A percentile compares a stretch with the other conserved stretches of the same genome.
Conservation (phyloP, 2,888 invertebrate genomes). For the Catocala sponsa region DNA sequence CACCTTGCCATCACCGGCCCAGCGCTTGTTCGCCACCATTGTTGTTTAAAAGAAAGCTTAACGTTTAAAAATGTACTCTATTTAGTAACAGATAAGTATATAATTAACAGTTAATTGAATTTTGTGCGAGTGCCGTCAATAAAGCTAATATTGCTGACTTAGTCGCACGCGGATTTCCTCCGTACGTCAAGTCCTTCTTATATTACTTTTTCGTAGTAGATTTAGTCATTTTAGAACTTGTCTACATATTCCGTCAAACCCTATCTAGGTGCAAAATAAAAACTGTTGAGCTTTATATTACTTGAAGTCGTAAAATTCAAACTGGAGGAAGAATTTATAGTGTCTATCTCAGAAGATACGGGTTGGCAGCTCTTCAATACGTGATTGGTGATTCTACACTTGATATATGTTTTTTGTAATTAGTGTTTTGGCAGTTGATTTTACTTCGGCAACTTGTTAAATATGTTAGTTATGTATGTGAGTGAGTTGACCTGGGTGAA, state of each 20-base stretch:
- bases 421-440: slow-evolving; percentile 14
- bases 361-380: slow-evolving; percentile 16
- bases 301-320: slow-evolving; percentile 9
- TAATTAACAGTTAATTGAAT: too few species aligned
- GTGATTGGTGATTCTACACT: slow-evolving; percentile 2
- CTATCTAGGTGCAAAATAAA: slow-evolving; percentile 3
- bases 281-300: slow-evolving; percentile 5
- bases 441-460: background rate
- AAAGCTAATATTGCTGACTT: too few species aligned
- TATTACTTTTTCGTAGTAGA: background rate
- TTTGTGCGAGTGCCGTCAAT: too few species aligned
- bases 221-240: background rate
- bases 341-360: background rate
- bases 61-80: too few species aligned
- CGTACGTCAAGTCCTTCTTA: too few species aligned
- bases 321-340: slow-evolving; percentile 4
- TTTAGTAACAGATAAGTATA: too few species aligned
- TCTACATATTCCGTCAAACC: background rate
- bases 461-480: background rate
- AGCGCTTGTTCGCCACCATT: too few species aligned
- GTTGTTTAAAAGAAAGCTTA: too few species aligned
- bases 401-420: slow-evolving; percentile 11
- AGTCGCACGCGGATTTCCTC: too few species aligned
- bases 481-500: too few species aligned
- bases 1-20: too few species aligned